Evolutionary conservation across 2,113 vertebrate genomes (phyloP), one percentile per base, ranked within the genome.

Genomic region (Eulacestoma nigropectus): DNA sequence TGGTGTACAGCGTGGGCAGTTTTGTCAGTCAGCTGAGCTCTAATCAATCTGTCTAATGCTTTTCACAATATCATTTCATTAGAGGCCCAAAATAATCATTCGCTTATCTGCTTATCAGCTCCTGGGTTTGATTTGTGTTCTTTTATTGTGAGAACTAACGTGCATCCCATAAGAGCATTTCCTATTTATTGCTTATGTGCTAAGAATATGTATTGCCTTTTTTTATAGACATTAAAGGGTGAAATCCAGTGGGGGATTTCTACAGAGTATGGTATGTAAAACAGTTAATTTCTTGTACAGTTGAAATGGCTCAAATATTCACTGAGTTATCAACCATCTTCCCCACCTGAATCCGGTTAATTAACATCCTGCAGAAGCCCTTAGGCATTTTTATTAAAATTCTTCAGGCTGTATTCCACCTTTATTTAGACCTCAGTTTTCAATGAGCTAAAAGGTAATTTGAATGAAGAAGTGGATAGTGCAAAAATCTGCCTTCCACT

Each of bases 101-200:
- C 27, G 55, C 69, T 97, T 90, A 72, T 95, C 91, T 91, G n/a
- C 84, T 80, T 33, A 89, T 90, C 84, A 70, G 68, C 72, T 84
- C 22, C 77, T 91, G 76, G 20, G 23, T 91, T 96, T 96, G 93
- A 96, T 97, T 96, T 95, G 59, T 95, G 84, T 80, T 90, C 79
- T 93, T 95, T 94, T 93, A 90, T 89, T 93, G 73, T 52, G 39
- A 59, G 29, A 95, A 87, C 62, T 91, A 96, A 97, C 11, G 63
- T 32, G 29, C 50, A 95, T 96, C 90, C 73, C 84, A 25, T 77
- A 94, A 94, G 84, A 96, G 69, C 3, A 17, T 68, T 91, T 95
- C 73, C 52, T 87, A 69, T 96, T 96, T 97, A 96, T 94, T 96
- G 94, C 73, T 92, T 94, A 91, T 91, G 82, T 95, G 96, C 79